Conservation (phyloP, 2,797 vertebrate genomes). For the Chelonia mydas region DNA sequence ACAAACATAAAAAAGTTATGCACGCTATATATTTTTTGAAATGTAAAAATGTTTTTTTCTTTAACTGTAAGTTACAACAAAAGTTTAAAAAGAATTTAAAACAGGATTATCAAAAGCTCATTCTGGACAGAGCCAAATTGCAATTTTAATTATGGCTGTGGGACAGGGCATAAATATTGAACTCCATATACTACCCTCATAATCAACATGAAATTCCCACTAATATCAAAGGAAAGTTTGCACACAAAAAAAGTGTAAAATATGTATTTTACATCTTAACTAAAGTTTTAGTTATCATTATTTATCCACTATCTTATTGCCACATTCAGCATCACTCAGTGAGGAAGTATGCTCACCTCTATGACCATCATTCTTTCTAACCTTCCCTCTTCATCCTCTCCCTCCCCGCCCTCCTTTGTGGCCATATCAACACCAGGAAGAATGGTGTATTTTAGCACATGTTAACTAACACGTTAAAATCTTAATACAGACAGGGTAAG, state of each 20-base stretch:
- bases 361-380: neutral
- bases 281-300: neutral
- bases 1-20: neutral
- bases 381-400: neutral
- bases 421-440: neutral
- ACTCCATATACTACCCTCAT: neutral
- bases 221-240: neutral
- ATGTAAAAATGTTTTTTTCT: neutral
- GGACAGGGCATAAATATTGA: neutral
- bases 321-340: neutral
- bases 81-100: neutral
- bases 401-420: too few relatives aligned
- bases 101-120: neutral
- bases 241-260: neutral
- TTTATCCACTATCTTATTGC: neutral
- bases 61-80: neutral
- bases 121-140: neutral
- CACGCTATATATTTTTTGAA: neutral
- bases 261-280: neutral
- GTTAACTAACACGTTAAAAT: neutral
- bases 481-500: neutral
- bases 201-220: neutral
- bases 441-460: neutral
- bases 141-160: neutral
- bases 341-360: neutral